Conservation (phyloP, 2,888 invertebrate genomes). For the Seladonia tumulorum region DNA sequence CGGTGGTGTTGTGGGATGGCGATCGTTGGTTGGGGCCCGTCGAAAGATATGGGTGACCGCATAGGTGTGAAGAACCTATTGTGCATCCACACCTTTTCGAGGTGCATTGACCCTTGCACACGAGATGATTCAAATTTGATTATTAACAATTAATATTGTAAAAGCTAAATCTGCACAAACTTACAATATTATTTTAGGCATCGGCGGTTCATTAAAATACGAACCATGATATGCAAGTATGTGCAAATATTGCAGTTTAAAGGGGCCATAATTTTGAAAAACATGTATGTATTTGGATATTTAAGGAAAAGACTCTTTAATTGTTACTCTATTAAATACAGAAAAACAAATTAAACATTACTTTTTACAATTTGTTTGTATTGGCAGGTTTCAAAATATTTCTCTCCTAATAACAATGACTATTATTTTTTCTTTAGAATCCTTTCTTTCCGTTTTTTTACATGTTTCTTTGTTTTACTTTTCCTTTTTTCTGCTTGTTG, state of each 20-base stretch:
- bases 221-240: background rate
- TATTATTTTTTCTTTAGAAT: conserved; percentile 75
- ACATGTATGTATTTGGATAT: background rate
- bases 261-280: background rate
- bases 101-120: too few relatives aligned
- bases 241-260: background rate
- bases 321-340: background rate
- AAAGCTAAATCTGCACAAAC: too few relatives aligned
- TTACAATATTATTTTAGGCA: too few relatives aligned
- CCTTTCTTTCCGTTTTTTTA: conserved; percentile 95
- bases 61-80: too few relatives aligned
- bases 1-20: too few relatives aligned
- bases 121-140: too few relatives aligned
- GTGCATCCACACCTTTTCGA: too few relatives aligned
- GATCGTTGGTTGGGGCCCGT: too few relatives aligned
- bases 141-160: too few relatives aligned
- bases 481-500: conserved; percentile 95
- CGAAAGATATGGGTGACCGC: too few relatives aligned
- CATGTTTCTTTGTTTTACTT: conserved; percentile 95
- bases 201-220: background rate
- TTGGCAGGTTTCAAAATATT: background rate
- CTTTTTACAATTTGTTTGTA: background rate
- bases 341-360: conserved; percentile 4
- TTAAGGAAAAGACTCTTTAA: background rate
- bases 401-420: background rate